Base-by-base conservation (phyloP, 2,113 vertebrate genomes). In the Mus spicilegus region DNA sequence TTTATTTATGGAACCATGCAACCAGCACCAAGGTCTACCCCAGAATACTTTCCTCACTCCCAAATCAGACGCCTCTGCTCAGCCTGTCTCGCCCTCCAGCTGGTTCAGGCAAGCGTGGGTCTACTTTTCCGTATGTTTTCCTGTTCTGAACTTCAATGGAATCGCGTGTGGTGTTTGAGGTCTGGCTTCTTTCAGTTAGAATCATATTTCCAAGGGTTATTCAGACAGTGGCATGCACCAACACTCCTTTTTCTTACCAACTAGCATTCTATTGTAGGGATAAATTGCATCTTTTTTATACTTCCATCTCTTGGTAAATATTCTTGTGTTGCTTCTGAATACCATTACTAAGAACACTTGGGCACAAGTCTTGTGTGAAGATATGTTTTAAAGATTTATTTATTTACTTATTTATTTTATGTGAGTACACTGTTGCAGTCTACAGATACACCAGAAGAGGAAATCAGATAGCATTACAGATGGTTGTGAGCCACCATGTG, bases 151-250 rank as follows among this genome's bases (percentile, higher is more conserved):
- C 81, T 90, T 82, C 82, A 65, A 28, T 75, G 20, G 36, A 95
- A 58, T 85, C 63, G n/a, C 33, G 30, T 28, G 19, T 73, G 46
- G 61, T n/a, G 13, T 91, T 69, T 33, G 67, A 11, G 14, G 56
- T 61, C 80, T 94, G 20, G 13, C 46, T 93, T 95, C 61, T 78
- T 93, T 84, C 69, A 94, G 46, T 77, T 69, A 70, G 14, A 2
- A 65, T n/a, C 49, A 46, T 42, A 5, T 92, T 95, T 87, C 61
- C 56, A 76, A 73, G 61, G 39, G 76, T 84, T 42, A 54, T 51
- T 26, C 42, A 26, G 33, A 61, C 2, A 87, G 13, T 36, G 22
- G 67, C 36, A 49, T 56, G 24, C 14, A 49, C 89, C 61, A 58
- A 28, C 80, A 63, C 61, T 77, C 77, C 46, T 56, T 54, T 88